Evolutionary conservation across 2,113 vertebrate genomes (phyloP), one percentile per base, ranked within the genome.

Genomic region (Polypterus bichir): DNA sequence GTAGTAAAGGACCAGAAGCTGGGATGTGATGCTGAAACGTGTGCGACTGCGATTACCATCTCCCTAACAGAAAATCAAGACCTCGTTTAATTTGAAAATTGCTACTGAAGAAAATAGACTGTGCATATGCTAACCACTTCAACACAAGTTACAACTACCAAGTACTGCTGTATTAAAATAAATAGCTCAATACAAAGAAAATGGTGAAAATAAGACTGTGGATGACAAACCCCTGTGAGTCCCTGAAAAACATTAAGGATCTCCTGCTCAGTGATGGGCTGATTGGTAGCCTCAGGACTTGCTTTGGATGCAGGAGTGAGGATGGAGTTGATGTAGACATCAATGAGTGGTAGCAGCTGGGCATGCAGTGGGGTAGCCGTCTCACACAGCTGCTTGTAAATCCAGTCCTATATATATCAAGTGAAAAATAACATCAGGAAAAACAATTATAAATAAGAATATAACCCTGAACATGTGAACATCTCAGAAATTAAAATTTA

Each of bases 261-360:
- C 80, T 97, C 95, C 74, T 97, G 91, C 48, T 99, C 95, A 0
- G 95, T 97, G 73, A 99, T 90, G 53, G 96, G 96, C 76, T 98
- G 93, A 70, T 99, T 99, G 59, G 95, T 99, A 69, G 94, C 94
- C 80, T 99, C 95, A 1, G 96, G 95, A 74, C 94, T 97, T 63
- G 93, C 92, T 70, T 97, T 98, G 7, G 96, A 97, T 4, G 96
- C 95, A 46, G 96, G 96, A 46, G 94, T 99, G 64, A 99, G 91
- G 65, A 99, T 84, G 67, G 96, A 99, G 80, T 96, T 99, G 70
- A 99, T 92, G 68, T 98, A 99, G 57, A 91, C 95, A 7, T 98
- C 94, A 6, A 99, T 92, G 3, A 99, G 86, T 62, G 95, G 93
- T 58, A 99, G 89, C 52, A 99, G 73, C 59, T 99, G 96, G 59